These are phyloP conservation scores for Nannospalax galili DNA, from an alignment of 2,113 vertebrate genomes.

Conservation along the genomic window DNA sequence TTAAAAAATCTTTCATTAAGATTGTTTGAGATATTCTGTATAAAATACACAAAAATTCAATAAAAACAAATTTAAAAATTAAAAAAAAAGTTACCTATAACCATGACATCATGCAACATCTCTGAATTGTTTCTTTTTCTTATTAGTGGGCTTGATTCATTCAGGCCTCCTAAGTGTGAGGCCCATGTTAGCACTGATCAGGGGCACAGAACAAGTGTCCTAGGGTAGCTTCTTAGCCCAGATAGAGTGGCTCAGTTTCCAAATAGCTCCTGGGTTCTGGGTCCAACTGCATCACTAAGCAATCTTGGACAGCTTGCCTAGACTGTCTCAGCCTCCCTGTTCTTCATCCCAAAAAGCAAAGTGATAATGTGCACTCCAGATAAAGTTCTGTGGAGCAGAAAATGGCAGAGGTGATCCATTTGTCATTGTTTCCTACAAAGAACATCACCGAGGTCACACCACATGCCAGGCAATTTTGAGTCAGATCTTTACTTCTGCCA, in stretches of 20 bases:
- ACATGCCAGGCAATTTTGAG: slow-evolving; percentile 7
- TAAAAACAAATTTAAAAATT: no score
- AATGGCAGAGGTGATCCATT: background rate
- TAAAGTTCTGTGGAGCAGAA: background rate
- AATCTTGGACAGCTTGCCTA: background rate
- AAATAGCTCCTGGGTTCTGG: background rate
- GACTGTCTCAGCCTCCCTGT: background rate
- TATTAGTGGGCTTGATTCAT: background rate
- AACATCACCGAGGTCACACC: background rate
- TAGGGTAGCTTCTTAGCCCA: background rate
- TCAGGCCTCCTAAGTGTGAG: background rate
- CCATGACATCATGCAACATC: background rate
- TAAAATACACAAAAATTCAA: no score
- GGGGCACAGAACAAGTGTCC: background rate
- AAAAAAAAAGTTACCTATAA: background rate
- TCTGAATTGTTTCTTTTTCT: background rate
- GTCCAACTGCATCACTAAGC: background rate
- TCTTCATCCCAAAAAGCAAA: background rate
- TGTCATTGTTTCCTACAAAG: slow-evolving; percentile 29
- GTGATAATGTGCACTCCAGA: background rate
- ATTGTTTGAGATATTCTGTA: no score
- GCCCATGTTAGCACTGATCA: background rate
- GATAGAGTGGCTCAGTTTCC: background rate
- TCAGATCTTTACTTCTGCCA: background rate
- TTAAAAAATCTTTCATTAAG: no score